Evolutionary conservation across 1,140 invertebrate species (phyloP), one percentile per base, ranked within the genome.

Genomic region (Zophobas atratus): DNA sequence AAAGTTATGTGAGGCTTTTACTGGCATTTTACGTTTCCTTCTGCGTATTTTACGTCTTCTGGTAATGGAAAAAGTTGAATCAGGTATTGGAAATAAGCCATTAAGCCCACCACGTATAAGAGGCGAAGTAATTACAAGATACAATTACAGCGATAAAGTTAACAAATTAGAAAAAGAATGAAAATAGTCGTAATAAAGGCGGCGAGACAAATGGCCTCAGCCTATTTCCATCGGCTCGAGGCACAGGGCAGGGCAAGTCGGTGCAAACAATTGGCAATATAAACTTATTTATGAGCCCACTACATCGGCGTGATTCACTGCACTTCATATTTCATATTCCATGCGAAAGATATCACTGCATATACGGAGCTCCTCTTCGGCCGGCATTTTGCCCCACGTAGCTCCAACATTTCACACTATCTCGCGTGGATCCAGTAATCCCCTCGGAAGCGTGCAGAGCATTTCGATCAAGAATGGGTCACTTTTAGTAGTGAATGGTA

Each of bases 251-350:
- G 60, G 76, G 67, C 63, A 51, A 46, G 75, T 41, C 48, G 60
- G 32, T n/a, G 49, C 75, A 77, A 57, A 71, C 76, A 60, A 70
- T 51, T 70, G 76, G 77, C 63, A 78, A 78, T 78, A 75, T 74
- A 60, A 55, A 78, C 55, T 78, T 78, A 78, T 78, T 78, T 78
- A 78, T 74, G 71, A 48, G 51, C 70, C 70, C 74, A 76, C 74
- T 63, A 60, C 46, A 63, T 60, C 53, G 67, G 56, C 70, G 73
- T 72, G 70, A 78, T 78, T 73, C 70, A 78, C 70, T 74, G 46
- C 77, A 78, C 77, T 67, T 78, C 77, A 78, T 78, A 78, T 63
- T 74, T 78, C 57, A 74, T 78, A 75, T 75, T 78, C 53, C 51
- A 67, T 55, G 35, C 53, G 57, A 74, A 75, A 67, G 71, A 73